Base-by-base conservation (phyloP, 2,797 vertebrate species). In the Chrosomus eos region DNA sequence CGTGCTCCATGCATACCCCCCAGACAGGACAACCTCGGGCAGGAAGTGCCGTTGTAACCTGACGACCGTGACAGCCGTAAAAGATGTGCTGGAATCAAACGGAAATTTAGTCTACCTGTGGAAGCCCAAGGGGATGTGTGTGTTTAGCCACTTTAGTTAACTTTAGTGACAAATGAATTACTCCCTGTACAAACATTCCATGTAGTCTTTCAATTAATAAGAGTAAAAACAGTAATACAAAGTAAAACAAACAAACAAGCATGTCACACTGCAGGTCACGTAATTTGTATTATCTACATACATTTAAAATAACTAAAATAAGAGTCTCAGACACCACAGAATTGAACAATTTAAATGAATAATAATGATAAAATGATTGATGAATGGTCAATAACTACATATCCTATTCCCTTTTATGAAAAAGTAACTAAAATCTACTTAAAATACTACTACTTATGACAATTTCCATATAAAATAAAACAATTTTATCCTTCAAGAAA, bases 1-100 rank as follows among this genome's bases (percentile, higher is more conserved):
- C 13, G 48, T 68, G 58, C 43, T 87, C 21, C n/a, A 68, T 66
- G 80, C 62, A 38, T 48, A 33, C 23, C 23, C 68, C 36, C 60
- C 68, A 70, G 45, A 73, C 31, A 40, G 43, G 26, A 67, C 76
- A 73, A 18, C 43, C 21, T 85, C 21, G 11, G 40, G n/a, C 78
- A 82, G 84, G 77, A 85, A 85, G 80, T 70, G 68, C 36, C 23
- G n/a, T 21, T 62, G 68, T 53, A 79, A 81, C 82, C 23, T 55
- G 8, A 71, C 4, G 51, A 86, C 43, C 13, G 28, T 36, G 18
- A 43, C n/a, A 23, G 76, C 43, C 4, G 43, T 38, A 11, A 64
- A 64, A 67, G 60, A 66, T 67, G 40, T 33, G 64, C 33, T 68
- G 48, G 13, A 80, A 28, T 26, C 23, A 33, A 80, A 14, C 5